These are phyloP conservation scores for Hydroisotoma schaefferi DNA, from an alignment of 2,888 invertebrate species.

Conservation along the genomic window DNA sequence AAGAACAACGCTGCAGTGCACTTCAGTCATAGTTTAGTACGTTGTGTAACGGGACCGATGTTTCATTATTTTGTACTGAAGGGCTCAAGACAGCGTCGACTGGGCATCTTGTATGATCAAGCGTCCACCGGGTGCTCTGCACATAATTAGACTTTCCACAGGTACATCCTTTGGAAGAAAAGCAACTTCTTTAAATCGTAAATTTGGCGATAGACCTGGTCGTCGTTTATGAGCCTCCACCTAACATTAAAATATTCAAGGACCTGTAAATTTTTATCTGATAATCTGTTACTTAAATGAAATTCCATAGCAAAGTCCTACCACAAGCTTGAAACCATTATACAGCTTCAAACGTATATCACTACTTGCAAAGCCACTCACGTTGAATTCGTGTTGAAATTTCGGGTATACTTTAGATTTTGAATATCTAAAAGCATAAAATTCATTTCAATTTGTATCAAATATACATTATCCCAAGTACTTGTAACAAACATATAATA, in stretches of 20 bases:
- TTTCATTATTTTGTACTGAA: too few species aligned
- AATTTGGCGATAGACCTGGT: constrained; percentile 9
- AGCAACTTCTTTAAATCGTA: constrained; percentile 20
- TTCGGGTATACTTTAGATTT: neutral
- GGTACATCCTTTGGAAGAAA: constrained; percentile 18
- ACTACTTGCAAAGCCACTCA: constrained; percentile 28
- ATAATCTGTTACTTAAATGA: too few species aligned
- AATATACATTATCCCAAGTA: neutral
- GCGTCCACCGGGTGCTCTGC: constrained; percentile 30
- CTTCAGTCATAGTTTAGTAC: too few species aligned
- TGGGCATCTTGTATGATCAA: constrained; percentile 17
- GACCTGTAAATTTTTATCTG: neutral
- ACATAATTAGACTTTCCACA: constrained; percentile 32
- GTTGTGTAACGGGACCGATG: too few species aligned
- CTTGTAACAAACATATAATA: neutral
- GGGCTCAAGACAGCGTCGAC: too few species aligned
- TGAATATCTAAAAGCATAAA: neutral
- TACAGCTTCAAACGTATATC: constrained; percentile 34
- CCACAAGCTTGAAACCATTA: constrained; percentile 30
- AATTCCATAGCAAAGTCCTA: too few species aligned
- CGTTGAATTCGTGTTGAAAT: constrained; percentile 20
- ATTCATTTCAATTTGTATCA: neutral
- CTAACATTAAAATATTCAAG: constrained; percentile 3
- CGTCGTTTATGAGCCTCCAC: constrained; percentile 19
- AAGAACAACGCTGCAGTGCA: too few species aligned